Conservation (phyloP, 2,797 vertebrate species). For the Florisuga fusca region DNA sequence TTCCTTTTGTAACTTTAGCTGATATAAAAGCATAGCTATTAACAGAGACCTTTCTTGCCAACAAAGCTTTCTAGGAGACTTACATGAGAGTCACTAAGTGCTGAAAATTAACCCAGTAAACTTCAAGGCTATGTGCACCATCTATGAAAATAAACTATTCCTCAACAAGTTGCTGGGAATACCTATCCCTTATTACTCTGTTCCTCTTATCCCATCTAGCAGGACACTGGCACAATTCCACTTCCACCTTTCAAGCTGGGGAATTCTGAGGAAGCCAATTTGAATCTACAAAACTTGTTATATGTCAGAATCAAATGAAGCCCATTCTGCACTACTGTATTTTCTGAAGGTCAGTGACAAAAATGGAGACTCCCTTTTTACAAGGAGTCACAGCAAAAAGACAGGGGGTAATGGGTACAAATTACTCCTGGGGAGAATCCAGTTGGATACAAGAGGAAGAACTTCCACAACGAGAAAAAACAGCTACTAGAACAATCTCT, state of each 20-base stretch:
- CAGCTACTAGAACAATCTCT: too few relatives aligned
- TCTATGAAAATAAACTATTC: not conserved
- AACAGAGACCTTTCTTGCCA: not conserved
- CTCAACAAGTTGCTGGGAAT: not conserved
- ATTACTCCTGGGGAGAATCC: too few relatives aligned
- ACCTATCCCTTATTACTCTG: accelerated
- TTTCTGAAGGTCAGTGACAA: too few relatives aligned
- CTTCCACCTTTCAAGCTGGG: not conserved
- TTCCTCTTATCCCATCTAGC: not conserved
- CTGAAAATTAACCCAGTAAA: not conserved
- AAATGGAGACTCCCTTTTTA: too few relatives aligned
- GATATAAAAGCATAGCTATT: not conserved
- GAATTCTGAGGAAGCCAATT: not conserved
- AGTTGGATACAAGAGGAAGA: too few relatives aligned
- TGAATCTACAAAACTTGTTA: not conserved
- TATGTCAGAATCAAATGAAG: not conserved
- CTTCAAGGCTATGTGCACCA: not conserved
- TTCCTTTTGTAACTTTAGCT: not conserved
- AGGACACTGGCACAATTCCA: not conserved
- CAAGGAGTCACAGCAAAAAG: too few relatives aligned
- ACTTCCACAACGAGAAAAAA: too few relatives aligned
- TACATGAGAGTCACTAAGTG: not conserved
- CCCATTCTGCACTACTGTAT: too few relatives aligned
- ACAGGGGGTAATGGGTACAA: too few relatives aligned
- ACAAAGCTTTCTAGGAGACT: not conserved